Base-by-base conservation (phyloP, 2,797 vertebrate species). In the Muscicapa striata region DNA sequence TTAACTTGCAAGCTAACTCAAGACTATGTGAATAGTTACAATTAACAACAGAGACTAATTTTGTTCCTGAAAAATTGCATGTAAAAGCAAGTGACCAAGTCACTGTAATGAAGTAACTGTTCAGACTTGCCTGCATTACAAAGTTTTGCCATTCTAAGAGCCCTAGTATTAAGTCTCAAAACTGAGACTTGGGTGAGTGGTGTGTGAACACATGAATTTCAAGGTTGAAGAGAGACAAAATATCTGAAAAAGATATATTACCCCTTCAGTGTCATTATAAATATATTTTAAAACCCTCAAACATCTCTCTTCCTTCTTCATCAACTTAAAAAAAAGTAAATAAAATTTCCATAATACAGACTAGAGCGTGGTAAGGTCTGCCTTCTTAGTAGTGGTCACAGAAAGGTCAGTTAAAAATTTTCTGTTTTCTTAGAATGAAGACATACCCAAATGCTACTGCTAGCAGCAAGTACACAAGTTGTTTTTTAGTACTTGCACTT, bases 21-120 rank as follows among this genome's bases (percentile, higher is more conserved):
- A 73, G 29, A 87, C 55, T 51, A 34, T 26, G 38, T 36, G 24
- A 59, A 76, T 24, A 92, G 17, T 79, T 76, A 73, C 32, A n/a
- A 90, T 69, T 94, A 90, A 84, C 64, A 84, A 38, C 22, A 69
- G 40, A 70, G 15, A 55, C 7, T 36, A 13, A 70, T 70, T 86
- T 62, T 79, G 55, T 58, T 51, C 23, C 21, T 67, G 23, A 94
- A 87, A 27, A 87, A 52, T 8, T 70, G 52, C 81, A 76, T 38
- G 87, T 87, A 49, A 79, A 90, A 91, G 93, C 84, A 90, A 90
- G 61, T 34, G 19, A 79, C 43, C 27, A 66, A 76, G 40, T 59
- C 79, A 69, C 32, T 41, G 66, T 40, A 87, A 81, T 32, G 17
- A 38, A 64, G 54, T 40, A 77, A 77, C 9, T 87, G 89, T 84